Evolutionary conservation across 1,140 invertebrate species (phyloP).

Genomic region (Caenorhabditis brenneri): DNA sequence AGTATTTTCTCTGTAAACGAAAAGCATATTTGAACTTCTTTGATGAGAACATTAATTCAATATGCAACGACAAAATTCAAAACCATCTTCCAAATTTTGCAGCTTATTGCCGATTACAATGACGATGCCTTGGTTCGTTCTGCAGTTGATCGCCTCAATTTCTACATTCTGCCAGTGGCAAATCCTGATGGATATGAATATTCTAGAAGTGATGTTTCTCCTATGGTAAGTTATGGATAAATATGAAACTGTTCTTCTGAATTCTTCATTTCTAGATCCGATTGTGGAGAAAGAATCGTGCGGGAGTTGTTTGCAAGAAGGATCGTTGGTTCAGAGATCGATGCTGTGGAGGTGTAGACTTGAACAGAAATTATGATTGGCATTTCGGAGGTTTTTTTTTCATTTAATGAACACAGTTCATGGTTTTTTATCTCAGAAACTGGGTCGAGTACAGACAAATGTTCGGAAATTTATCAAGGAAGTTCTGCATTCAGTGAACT

Average conservation of each 20-base stretch:
- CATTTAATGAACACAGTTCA: background rate
- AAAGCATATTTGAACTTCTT: background rate
- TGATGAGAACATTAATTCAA: background rate
- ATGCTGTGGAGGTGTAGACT: constrained; percentile 69
- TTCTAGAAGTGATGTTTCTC: constrained; percentile 67
- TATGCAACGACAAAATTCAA: too few species aligned
- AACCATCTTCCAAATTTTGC: too few species aligned
- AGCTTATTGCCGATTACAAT: constrained; percentile 65
- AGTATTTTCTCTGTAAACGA: too few species aligned
- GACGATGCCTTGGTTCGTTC: constrained; percentile 63
- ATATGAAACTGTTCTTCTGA: background rate
- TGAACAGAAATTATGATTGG: constrained; percentile 71
- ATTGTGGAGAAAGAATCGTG: constrained; percentile 69
- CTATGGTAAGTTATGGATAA: constrained; percentile 44
- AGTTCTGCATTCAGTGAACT: constrained; percentile 55
- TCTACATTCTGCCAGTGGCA: constrained; percentile 72
- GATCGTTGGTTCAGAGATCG: constrained; percentile 69
- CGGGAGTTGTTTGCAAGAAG: constrained; percentile 65
- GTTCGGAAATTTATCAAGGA: constrained; percentile 70
- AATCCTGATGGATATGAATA: constrained; percentile 73
- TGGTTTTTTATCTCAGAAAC: constrained; percentile 62
- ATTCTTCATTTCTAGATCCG: constrained; percentile 56
- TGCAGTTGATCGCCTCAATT: constrained; percentile 72
- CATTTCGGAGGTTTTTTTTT: constrained; percentile 65
- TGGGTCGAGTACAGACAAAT: constrained; percentile 66